Base-by-base conservation (phyloP, 2,888 invertebrate species). In the Linnaemya vulpina region DNA sequence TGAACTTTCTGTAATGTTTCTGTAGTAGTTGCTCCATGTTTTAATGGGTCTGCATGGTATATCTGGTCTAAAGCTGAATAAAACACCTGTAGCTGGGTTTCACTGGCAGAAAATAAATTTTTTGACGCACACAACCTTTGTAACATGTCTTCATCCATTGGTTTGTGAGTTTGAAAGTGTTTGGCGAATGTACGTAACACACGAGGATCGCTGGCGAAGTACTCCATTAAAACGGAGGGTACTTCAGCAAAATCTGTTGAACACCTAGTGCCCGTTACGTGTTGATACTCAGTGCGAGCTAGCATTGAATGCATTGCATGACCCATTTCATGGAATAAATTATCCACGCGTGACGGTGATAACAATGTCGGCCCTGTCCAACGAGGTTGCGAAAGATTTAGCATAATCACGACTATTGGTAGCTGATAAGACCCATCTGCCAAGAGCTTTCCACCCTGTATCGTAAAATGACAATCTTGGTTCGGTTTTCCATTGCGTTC, bases 291-390 rank as follows among this genome's bases (percentile, higher is more conserved):
- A 0, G 99, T 98, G 86, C 98, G 94, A 2, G 98, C 99, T 87
- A 99, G 93, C 98, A 99, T 99, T 20, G 99, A 98, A 93, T 99
- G 99, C 94, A 99, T 96, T 17, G 99, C 99, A 93, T 99, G 99
- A 0, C 99, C 99, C 96, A 98, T 96, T 94, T 99, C 99, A 92
- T 99, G 99, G 93, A 99, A 99, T 87, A 99, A 94, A 93, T 99
- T 99, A 92, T 99, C 99, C 10, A 99, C 96, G 89, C 97, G 96
- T 20, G 95, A 94, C 0, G 97, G 96, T 30, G 95, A 94, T 75
- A 99, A 93, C 71, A 98, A 93, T 58, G 97, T 96, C 0, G 97
- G 97, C 5, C 94, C 95, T 0, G 94, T 94, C 94, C 95, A 95
- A 87, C 95, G 94, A 0, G 97, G 96, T 43, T 95, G 94, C 58